A percentile compares a stretch with the other conserved stretches of the same genome.
Evolutionary conservation across 1,140 invertebrate species (phyloP).

Genomic region (Leptopilina clavipes): DNA sequence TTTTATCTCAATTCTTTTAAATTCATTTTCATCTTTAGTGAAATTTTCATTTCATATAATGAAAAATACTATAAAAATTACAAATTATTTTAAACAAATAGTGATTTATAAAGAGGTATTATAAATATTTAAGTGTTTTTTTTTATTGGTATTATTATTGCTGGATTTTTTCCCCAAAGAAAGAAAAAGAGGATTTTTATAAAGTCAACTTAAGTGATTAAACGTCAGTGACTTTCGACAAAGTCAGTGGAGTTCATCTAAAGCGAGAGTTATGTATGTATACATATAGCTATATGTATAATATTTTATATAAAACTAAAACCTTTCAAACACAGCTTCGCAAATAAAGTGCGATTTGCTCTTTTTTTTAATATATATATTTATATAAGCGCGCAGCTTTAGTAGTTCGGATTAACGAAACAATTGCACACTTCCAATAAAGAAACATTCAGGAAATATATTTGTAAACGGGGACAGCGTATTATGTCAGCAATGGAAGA

Average conservation of each 20-base stretch:
- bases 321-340: slow-evolving; percentile 22
- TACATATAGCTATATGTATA: slow-evolving; percentile 1
- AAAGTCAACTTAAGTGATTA: not conserved
- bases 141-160: too few relatives aligned
- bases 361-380: not conserved
- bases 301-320: slow-evolving; percentile 30
- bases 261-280: slow-evolving; percentile 25
- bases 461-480: not conserved
- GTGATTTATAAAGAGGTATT: too few relatives aligned
- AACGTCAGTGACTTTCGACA: slow-evolving; percentile 25
- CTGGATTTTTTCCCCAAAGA: too few relatives aligned
- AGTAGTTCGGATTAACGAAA: slow-evolving; percentile 26
- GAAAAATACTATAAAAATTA: too few relatives aligned
- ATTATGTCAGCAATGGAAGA: slow-evolving; percentile 28
- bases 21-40: too few relatives aligned
- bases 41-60: too few relatives aligned
- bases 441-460: slow-evolving; percentile 29
- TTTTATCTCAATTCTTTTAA: too few relatives aligned
- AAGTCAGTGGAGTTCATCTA: slow-evolving; percentile 31
- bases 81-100: too few relatives aligned
- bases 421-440: slow-evolving; percentile 31
- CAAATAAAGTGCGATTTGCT: slow-evolving; percentile 20
- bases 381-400: slow-evolving; percentile 15
- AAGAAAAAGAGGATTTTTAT: not conserved
- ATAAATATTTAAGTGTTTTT: too few relatives aligned